Percentiles rank a stretch among this genome's conserved stretches.
These are phyloP conservation scores for Alviniconcha marisindica DNA, from an alignment of 1,140 invertebrate genomes.

Conservation along the genomic window DNA sequence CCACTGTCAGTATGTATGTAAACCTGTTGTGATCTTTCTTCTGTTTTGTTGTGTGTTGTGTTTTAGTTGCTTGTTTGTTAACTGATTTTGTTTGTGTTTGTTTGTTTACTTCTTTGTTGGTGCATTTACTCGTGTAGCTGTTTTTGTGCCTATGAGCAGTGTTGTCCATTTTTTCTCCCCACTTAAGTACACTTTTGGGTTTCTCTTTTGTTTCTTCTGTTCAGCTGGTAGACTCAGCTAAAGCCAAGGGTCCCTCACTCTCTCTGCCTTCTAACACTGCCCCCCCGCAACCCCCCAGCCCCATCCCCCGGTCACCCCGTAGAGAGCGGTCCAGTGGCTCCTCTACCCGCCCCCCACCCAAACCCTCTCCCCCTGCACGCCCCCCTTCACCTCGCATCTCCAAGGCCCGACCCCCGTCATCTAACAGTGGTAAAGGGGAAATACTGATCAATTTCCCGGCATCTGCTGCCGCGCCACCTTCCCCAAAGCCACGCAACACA, in stretches of 20 bases:
- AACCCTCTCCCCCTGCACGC: conserved; percentile 7
- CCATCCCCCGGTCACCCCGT: conserved; percentile 33
- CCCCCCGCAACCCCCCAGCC: conserved; percentile 20
- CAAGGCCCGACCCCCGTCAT: not conserved
- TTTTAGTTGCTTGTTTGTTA: too few relatives aligned
- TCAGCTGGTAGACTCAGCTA: conserved; percentile 41
- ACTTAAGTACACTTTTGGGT: conserved; percentile 34
- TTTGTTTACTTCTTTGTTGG: not conserved
- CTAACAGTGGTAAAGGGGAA: conserved; percentile 38
- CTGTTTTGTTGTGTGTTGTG: too few relatives aligned
- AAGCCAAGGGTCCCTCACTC: conserved; percentile 39
- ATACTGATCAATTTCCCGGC: conserved; percentile 49
- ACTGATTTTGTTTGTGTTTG: not conserved
- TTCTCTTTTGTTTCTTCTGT: conserved; percentile 38
- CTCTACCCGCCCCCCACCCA: conserved; percentile 13
- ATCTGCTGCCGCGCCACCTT: conserved; percentile 23
- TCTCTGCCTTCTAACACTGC: conserved; percentile 26
- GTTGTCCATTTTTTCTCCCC: not conserved
- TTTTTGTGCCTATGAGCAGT: conserved; percentile 6
- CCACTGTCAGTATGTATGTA: too few relatives aligned
- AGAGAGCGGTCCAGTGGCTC: conserved; percentile 8
- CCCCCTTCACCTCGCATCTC: conserved; percentile 28
- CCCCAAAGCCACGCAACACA: conserved; percentile 4
- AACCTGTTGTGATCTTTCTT: too few relatives aligned
- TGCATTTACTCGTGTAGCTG: not conserved